A percentile compares a stretch with the other conserved stretches of the same genome.
Conservation (phyloP, 1,140 invertebrate genomes). For the Ips nitidus region DNA sequence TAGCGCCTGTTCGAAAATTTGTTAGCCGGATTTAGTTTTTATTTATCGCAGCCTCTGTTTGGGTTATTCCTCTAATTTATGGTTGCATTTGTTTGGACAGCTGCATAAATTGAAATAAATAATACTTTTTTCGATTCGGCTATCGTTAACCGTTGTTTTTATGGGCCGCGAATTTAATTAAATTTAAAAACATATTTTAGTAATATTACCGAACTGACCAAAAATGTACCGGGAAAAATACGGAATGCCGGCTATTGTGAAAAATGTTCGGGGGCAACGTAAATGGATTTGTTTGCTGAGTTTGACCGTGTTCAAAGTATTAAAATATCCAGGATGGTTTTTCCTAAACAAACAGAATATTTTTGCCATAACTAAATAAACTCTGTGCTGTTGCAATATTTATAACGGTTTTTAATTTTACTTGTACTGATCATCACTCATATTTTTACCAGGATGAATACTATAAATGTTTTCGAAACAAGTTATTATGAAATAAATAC, state of each 20-base stretch:
- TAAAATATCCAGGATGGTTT: no score
- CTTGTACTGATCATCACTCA: no score
- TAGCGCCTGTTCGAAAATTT: conserved; percentile 12
- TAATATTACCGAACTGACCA: conserved; percentile 28
- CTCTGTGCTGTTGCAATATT: no score
- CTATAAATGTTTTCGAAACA: no score
- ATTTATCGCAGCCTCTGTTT: conserved; percentile 39
- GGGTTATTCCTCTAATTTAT: conserved; percentile 43
- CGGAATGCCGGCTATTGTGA: conserved; percentile 10
- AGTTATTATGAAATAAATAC: no score
- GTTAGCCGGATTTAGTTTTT: conserved; percentile 43
- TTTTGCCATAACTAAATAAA: no score
- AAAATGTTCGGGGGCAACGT: conserved; percentile 10
- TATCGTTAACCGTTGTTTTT: conserved; percentile 25
- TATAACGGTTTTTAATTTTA: no score
- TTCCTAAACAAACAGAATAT: no score
- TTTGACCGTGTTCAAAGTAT: no score
- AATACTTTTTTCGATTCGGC: conserved; percentile 27
- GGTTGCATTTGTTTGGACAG: conserved; percentile 39
- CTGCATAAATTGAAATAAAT: conserved; percentile 39
- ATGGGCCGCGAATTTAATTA: conserved; percentile 30
- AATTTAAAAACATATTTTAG: conserved; percentile 31
- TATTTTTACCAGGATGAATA: no score
- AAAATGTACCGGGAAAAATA: conserved; percentile 24
- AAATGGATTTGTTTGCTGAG: conserved; percentile 1